A percentile compares a stretch with the other conserved stretches of the same genome.
These are phyloP conservation scores for Cerceris ruficornis DNA, from an alignment of 2,888 invertebrate species.

Conservation along the genomic window DNA sequence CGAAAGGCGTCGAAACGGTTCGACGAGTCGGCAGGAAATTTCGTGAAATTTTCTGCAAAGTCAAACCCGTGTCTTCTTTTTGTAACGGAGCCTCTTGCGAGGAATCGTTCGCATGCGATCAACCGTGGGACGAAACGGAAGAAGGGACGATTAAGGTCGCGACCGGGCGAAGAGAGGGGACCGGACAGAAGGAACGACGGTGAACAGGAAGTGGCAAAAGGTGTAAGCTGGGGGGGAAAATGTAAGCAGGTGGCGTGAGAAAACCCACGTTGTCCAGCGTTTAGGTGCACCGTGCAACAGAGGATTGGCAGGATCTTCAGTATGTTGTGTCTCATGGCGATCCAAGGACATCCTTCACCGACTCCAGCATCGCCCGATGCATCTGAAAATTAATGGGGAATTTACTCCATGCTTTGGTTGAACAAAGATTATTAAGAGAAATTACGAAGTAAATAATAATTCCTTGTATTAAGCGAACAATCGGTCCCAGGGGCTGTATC, in stretches of 20 bases:
- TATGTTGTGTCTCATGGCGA: conserved; percentile 75
- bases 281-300: conserved; percentile 67
- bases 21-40: background rate
- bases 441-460: too few species aligned
- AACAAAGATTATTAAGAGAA: too few species aligned
- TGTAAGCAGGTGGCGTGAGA: conserved; percentile 37
- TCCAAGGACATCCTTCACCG: conserved; percentile 76
- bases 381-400: conserved; percentile 65
- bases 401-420: background rate
- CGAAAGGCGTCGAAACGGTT: conserved; percentile 19
- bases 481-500: too few species aligned
- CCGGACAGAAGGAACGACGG: background rate
- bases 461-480: too few species aligned
- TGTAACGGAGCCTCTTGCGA: background rate
- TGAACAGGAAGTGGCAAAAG: background rate
- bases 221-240: background rate
- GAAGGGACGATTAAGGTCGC: conserved; percentile 15
- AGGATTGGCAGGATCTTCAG: conserved; percentile 71
- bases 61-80: background rate
- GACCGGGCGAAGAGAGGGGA: background rate
- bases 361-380: conserved; percentile 67
- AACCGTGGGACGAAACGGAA: conserved; percentile 49
- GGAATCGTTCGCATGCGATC: conserved; percentile 47
- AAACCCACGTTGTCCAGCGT: conserved; percentile 71
- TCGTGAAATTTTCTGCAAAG: background rate